Conservation (phyloP, 64 coral and sea anemone species). For the Orbicella faveolata region DNA sequence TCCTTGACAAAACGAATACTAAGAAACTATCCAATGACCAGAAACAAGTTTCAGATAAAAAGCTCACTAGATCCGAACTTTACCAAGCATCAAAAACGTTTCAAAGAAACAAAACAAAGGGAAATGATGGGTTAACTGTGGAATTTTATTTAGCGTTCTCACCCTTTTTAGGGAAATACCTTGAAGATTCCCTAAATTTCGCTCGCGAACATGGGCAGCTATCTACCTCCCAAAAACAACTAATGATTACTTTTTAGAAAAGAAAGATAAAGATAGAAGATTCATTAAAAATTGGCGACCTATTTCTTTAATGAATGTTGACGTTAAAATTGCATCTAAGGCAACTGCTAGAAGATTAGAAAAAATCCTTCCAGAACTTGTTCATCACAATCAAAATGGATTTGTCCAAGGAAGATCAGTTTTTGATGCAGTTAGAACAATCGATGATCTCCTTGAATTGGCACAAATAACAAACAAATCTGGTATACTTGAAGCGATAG, state of each 20-base stretch:
- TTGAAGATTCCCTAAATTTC: background rate
- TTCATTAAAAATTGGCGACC: slow-evolving; percentile 2
- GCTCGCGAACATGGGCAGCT: background rate
- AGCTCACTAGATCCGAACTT: background rate
- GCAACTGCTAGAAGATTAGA: background rate
- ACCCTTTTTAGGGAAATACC: background rate
- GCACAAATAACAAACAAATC: too few relatives aligned
- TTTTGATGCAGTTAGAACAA: too few relatives aligned
- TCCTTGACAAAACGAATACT: background rate
- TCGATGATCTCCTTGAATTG: too few relatives aligned
- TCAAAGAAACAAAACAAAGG: too few relatives aligned
- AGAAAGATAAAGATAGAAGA: background rate
- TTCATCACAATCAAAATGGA: too few relatives aligned
- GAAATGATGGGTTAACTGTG: too few relatives aligned
- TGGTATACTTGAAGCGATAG: background rate
- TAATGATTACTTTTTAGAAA: background rate
- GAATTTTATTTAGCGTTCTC: background rate
- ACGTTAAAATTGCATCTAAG: slow-evolving; percentile 10
- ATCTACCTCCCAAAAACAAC: slow-evolving; percentile 9
- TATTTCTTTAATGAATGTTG: slow-evolving; percentile 12
- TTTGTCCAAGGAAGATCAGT: too few relatives aligned
- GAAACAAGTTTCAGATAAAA: background rate
- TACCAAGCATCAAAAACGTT: too few relatives aligned
- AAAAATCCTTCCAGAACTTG: too few relatives aligned
- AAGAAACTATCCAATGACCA: background rate